A percentile compares a stretch with the other conserved stretches of the same genome.
Evolutionary conservation across 2,888 invertebrate genomes (phyloP).

Genomic region (Cyaniris semiargus): DNA sequence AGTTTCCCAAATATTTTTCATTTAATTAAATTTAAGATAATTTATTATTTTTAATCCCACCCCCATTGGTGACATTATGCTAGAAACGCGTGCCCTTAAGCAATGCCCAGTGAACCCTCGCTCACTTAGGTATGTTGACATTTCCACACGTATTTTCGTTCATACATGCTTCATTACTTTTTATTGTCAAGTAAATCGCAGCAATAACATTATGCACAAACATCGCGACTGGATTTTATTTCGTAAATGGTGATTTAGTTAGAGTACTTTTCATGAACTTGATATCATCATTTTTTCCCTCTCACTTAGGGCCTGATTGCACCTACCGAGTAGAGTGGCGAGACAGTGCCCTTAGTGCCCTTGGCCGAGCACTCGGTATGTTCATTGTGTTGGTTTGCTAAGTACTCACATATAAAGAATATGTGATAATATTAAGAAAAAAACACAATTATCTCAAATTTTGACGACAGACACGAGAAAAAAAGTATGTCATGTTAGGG

Average conservation of each 20-base stretch:
- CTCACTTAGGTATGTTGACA: constrained; percentile 6
- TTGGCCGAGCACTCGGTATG: too few species aligned
- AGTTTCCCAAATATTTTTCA: neutral
- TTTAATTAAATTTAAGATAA: too few species aligned
- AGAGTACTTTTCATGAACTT: neutral
- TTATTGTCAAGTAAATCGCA: neutral
- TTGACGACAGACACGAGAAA: too few species aligned
- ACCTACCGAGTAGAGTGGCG: too few species aligned
- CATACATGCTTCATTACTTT: constrained; percentile 22
- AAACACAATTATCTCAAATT: too few species aligned
- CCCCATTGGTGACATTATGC: neutral
- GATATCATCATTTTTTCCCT: neutral
- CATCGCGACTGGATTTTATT: neutral
- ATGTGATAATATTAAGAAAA: too few species aligned
- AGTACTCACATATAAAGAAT: too few species aligned
- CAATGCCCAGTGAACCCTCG: constrained; percentile 1
- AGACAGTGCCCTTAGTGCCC: too few species aligned
- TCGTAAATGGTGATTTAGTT: neutral
- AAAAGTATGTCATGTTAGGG: too few species aligned
- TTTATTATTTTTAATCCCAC: neutral
- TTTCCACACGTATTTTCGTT: constrained; percentile 3
- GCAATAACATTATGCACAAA: constrained; percentile 1
- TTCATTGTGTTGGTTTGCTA: too few species aligned
- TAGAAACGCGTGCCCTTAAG: constrained; percentile 11
- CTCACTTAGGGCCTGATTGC: neutral